Conservation (phyloP, 2,797 vertebrate species). For the Vultur gryphus region DNA sequence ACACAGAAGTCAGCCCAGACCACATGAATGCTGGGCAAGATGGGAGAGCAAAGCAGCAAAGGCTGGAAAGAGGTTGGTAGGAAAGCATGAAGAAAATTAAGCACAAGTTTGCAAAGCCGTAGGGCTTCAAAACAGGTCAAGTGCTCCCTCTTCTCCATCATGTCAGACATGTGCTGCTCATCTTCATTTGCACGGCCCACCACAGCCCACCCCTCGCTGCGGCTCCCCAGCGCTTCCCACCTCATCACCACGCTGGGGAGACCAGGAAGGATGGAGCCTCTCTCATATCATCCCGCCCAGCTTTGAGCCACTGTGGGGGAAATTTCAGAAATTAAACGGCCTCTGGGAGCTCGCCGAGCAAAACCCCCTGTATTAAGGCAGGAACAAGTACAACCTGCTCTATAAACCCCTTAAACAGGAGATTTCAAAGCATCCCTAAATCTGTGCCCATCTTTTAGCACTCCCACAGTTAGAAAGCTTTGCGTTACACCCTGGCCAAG, state of each 20-base stretch:
- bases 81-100: not conserved
- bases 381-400: not conserved
- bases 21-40: accelerated
- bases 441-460: not conserved
- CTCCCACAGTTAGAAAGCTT: not conserved
- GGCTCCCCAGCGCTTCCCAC: not conserved
- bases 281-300: not conserved
- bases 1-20: not conserved
- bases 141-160: not conserved
- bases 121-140: not conserved
- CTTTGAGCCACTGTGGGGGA: not conserved
- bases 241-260: not conserved
- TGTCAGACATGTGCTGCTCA: not conserved
- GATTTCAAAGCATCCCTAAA: not conserved
- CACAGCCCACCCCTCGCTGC: not conserved
- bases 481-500: not conserved
- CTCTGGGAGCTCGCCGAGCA: not conserved
- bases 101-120: not conserved
- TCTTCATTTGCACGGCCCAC: not conserved
- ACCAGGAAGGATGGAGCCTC: not conserved
- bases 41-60: not conserved
- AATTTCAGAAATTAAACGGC: not conserved
- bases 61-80: not conserved
- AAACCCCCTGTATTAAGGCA: not conserved
- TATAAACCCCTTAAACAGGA: not conserved